Evolutionary conservation across 2,113 vertebrate species (phyloP), one percentile per base, ranked within the genome.

Genomic region (Ochotona curzoniae): DNA sequence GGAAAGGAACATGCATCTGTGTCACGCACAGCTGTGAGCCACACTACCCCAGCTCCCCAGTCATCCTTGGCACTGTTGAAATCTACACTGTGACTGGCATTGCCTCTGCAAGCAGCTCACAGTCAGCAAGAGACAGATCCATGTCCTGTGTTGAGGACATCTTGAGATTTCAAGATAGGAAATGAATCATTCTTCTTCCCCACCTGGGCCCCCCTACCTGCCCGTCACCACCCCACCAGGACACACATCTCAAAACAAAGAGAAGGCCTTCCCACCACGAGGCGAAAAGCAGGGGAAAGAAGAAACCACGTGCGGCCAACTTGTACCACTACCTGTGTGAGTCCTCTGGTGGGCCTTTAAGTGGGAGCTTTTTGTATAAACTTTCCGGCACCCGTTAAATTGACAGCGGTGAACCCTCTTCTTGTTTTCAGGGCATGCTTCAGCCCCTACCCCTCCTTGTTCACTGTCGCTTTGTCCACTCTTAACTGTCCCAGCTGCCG

Each of bases 301-400:
- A 96, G 97, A 95, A 97, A 69, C 67, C 96, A 95, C 96, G 23
- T 96, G 94, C 94, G 96, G 95, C 97, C 97, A 97, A 97, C 95
- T 95, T 94, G 93, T 93, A 80, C 83, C 97, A 97, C 96, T 98
- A 99, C 99, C 99, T 99, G 99, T 99, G 97, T 99, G 99, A 97
- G 99, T 99, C 98, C 99, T 99, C 98, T 99, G 99, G 97, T 99
- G 99, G 96, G 99, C 99, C 98, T 99, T 99, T 97, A 99, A 98
- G 98, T 99, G 99, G 96, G 99, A 99, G 97, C 99, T 99, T 98
- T 99, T 99, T 98, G 99, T 99, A 98, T 99, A 99, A 96, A 99
- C 99, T 98, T 99, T 99, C 97, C 99, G 98, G 98, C 99, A 99
- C 96, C 99, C 99, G 71, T 99, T 99, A 97, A 99, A 99, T 69